Evolutionary conservation across 2,888 invertebrate genomes (phyloP).

Genomic region (Meandrusa payeni): DNA sequence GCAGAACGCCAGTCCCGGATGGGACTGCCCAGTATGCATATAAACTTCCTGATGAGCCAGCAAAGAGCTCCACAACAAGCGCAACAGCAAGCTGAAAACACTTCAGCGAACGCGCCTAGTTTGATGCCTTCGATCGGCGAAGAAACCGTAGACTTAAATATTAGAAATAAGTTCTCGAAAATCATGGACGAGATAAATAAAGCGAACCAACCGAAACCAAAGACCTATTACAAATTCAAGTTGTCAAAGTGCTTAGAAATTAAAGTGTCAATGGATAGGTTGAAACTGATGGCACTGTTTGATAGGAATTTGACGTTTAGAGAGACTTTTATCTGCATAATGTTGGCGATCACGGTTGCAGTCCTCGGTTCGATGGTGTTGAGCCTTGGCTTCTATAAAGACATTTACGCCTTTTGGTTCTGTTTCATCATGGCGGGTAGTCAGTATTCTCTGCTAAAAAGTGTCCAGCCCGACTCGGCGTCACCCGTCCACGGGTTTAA

Average conservation of each 20-base stretch:
- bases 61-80: constrained; percentile 59
- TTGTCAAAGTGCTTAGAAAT: constrained; percentile 83
- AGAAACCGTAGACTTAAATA: constrained; percentile 75
- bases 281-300: constrained; percentile 94
- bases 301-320: constrained; percentile 93
- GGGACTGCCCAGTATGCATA: constrained; percentile 75
- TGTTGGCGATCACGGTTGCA: constrained; percentile 92
- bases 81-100: constrained; percentile 52
- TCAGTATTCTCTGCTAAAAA: constrained; percentile 97
- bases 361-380: constrained; percentile 91
- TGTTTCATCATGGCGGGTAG: constrained; percentile 99
- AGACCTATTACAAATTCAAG: constrained; percentile 88
- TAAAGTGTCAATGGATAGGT: constrained; percentile 95
- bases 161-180: constrained; percentile 79
- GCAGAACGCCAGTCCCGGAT: constrained; percentile 69
- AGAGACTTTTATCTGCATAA: constrained; percentile 90
- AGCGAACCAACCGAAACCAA: constrained; percentile 75
- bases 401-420: constrained; percentile 95
- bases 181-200: constrained; percentile 79
- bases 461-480: constrained; percentile 99
- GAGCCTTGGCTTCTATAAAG: constrained; percentile 92
- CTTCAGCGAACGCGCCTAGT: constrained; percentile 57
- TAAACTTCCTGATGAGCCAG: constrained; percentile 68
- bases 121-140: constrained; percentile 79
- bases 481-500: constrained; percentile 99